Evolutionary conservation across 2,888 invertebrate genomes (phyloP).

Genomic region (Hanleya hanleyi): DNA sequence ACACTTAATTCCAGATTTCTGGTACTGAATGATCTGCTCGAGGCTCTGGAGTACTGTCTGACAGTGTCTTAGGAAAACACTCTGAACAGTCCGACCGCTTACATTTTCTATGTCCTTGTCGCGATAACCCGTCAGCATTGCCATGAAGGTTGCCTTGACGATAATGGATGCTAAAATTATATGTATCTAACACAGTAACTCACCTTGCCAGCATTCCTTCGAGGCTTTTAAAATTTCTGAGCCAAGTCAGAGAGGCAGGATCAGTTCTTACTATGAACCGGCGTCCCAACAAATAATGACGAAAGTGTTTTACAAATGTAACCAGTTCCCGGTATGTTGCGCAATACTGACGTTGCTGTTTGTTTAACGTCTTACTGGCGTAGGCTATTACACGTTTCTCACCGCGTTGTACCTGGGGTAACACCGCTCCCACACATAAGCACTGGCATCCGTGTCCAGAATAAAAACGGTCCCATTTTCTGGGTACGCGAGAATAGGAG

Average conservation of each 20-base stretch:
- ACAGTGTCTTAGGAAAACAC: neutral
- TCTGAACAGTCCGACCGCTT: neutral
- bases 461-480: conserved; percentile 29
- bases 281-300: conserved; percentile 40
- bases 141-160: conserved; percentile 22
- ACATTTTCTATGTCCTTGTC: conserved; percentile 16
- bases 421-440: conserved; percentile 38
- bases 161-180: conserved; percentile 26
- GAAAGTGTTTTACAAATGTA: conserved; percentile 40
- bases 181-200: conserved; percentile 22
- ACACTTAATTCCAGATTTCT: neutral
- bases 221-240: conserved; percentile 31
- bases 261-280: conserved; percentile 43
- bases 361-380: conserved; percentile 33
- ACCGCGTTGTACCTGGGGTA: conserved; percentile 39
- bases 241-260: conserved; percentile 42
- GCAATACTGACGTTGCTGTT: conserved; percentile 34
- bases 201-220: conserved; percentile 32
- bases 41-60: neutral
- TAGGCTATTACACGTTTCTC: conserved; percentile 42
- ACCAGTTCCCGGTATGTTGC: conserved; percentile 36
- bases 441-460: conserved; percentile 47
- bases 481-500: conserved; percentile 37
- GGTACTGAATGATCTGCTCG: too few relatives aligned
- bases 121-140: conserved; percentile 24